phyloP scores from a whole-genome alignment of 2,797 vertebrate species.

The Decapterus maruadsi region DNA sequence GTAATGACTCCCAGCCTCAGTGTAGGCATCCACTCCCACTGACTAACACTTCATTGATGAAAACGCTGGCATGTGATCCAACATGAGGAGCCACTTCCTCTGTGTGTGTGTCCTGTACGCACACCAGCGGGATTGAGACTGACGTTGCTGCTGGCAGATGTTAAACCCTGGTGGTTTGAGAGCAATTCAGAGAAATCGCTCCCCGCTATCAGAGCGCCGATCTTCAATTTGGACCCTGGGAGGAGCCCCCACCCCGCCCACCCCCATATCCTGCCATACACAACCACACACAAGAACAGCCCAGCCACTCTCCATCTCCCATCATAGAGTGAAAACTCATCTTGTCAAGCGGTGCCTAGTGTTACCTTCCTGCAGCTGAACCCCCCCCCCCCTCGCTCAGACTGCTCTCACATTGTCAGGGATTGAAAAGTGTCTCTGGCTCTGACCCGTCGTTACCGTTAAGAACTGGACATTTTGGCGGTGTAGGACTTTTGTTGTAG shows the following conservation, averaged over 20 bases:
- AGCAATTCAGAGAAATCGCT: conserved; percentile 31
- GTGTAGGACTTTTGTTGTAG: background rate
- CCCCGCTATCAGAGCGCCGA: background rate
- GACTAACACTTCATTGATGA: background rate
- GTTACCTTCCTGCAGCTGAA: conserved; percentile 41
- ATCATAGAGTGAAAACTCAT: conserved; percentile 42
- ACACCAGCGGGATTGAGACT: background rate
- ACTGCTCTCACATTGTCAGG: conserved; percentile 29
- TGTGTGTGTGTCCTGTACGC: background rate
- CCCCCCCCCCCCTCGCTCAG: background rate
- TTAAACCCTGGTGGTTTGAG: conserved; percentile 20
- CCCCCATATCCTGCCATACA: background rate
- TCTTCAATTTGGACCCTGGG: conserved; percentile 28
- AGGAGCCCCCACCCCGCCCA: background rate
- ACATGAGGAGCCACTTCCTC: background rate
- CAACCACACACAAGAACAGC: conserved; percentile 24
- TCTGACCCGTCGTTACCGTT: conserved; percentile 13
- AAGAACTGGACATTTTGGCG: conserved; percentile 3
- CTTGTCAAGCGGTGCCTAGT: conserved; percentile 26
- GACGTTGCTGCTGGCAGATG: background rate
- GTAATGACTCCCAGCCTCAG: background rate
- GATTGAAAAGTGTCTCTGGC: conserved; percentile 24
- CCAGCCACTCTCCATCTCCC: conserved; percentile 35
- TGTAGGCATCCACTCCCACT: background rate
- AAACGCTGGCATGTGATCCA: background rate